Percentiles rank a stretch among this genome's conserved stretches.
Evolutionary conservation across 2,113 vertebrate genomes (phyloP).

Genomic region (Leiothrix lutea): DNA sequence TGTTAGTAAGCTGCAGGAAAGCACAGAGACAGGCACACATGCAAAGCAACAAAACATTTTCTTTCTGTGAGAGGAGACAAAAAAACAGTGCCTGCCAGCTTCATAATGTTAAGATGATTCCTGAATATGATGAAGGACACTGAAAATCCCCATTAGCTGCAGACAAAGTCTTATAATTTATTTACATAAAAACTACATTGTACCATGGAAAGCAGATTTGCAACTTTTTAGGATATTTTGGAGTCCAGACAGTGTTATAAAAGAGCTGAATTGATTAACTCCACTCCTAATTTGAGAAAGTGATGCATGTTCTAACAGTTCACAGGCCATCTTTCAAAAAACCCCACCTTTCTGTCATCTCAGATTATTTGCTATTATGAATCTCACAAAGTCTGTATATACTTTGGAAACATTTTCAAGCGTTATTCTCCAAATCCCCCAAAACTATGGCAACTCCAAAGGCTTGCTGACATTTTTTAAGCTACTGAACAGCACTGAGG

Average conservation of each 20-base stretch:
- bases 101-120: neutral
- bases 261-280: neutral
- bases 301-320: neutral
- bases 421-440: neutral
- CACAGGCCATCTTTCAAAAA: neutral
- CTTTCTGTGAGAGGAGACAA: neutral
- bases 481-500: neutral
- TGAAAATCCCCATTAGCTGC: neutral
- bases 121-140: neutral
- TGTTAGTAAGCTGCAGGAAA: neutral
- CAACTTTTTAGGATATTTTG: neutral
- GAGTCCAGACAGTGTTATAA: neutral
- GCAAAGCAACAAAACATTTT: neutral
- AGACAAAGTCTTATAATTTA: neutral
- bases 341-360: neutral
- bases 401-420: neutral
- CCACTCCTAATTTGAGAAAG: neutral
- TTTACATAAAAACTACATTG: neutral
- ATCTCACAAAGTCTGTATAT: neutral
- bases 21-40: neutral
- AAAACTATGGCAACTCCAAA: neutral
- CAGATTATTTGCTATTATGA: neutral
- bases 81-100: neutral
- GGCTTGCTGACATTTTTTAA: neutral
- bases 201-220: neutral